Evolutionary conservation across 1,140 invertebrate genomes (phyloP).

Genomic region (Wiebesia pumilae): DNA sequence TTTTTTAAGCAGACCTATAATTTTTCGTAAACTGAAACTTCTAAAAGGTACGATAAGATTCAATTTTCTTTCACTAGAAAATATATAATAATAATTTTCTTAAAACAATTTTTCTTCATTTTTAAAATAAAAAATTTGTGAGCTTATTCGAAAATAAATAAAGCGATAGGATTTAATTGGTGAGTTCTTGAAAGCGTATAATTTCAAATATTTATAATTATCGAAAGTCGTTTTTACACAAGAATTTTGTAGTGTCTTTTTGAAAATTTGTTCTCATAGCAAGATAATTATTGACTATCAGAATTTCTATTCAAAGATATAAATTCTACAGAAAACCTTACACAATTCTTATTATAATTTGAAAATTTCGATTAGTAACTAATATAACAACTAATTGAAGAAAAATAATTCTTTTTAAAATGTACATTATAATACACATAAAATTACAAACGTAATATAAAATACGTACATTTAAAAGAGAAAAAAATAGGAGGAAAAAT

Average conservation of each 20-base stretch:
- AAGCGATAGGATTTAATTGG: slow-evolving; percentile 23
- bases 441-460: not conserved
- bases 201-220: slow-evolving; percentile 32
- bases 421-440: not conserved
- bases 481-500: slow-evolving; percentile 3
- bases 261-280: slow-evolving; percentile 14
- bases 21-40: not conserved
- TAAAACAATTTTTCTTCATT: not conserved
- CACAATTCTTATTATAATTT: not conserved
- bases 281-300: slow-evolving; percentile 35
- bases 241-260: slow-evolving; percentile 2
- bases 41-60: not conserved
- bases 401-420: not conserved
- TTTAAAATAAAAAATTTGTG: not conserved
- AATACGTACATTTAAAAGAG: too few species aligned
- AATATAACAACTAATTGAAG: too few species aligned
- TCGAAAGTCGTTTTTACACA: slow-evolving; percentile 34
- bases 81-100: not conserved
- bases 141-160: not conserved
- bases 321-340: slow-evolving; percentile 3
- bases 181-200: slow-evolving; percentile 16
- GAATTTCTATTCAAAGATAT: slow-evolving; percentile 19
- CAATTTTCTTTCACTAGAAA: not conserved
- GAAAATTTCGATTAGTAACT: not conserved
- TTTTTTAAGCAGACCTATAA: too few species aligned